Conservation (phyloP, 2,797 vertebrate species). For the Bovichtus diacanthus region DNA sequence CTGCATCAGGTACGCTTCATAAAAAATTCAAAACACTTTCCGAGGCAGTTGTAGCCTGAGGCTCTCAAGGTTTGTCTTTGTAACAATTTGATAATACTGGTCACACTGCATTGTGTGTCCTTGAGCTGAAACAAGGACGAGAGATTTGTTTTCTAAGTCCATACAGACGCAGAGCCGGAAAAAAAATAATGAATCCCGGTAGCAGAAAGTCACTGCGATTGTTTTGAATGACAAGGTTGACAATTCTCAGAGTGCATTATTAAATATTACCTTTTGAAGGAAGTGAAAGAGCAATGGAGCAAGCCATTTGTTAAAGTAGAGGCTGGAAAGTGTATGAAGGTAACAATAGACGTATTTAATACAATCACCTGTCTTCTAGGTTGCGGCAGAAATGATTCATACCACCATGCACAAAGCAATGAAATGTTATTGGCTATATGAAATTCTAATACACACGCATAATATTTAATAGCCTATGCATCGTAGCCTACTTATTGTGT, state of each 20-base stretch:
- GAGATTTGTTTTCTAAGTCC: constrained; percentile 72
- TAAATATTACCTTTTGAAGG: constrained; percentile 68
- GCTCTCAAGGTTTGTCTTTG: constrained; percentile 83
- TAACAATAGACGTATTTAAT: constrained; percentile 59
- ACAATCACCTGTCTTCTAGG: constrained; percentile 51
- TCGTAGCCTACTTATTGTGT: constrained; percentile 47
- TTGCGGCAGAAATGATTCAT: constrained; percentile 59
- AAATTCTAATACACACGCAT: constrained; percentile 61
- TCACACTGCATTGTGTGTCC: constrained; percentile 80
- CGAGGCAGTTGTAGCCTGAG: constrained; percentile 76
- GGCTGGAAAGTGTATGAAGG: constrained; percentile 42
- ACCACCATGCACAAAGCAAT: constrained; percentile 46
- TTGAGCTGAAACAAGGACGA: constrained; percentile 77
- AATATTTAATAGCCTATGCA: constrained; percentile 60
- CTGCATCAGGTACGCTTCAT: constrained; percentile 76
- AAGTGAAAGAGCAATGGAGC: constrained; percentile 50
- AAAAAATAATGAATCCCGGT: constrained; percentile 9
- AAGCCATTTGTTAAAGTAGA: constrained; percentile 55
- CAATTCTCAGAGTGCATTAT: constrained; percentile 77
- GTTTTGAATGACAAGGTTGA: constrained; percentile 81
- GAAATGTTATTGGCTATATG: constrained; percentile 64
- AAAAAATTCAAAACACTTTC: constrained; percentile 83
- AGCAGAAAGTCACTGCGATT: constrained; percentile 58
- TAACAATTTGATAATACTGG: constrained; percentile 81
- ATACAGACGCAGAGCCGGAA: constrained; percentile 47